A percentile compares a stretch with the other conserved stretches of the same genome.
Evolutionary conservation across 2,113 vertebrate genomes (phyloP).

Genomic region (Trematomus loennbergii): DNA sequence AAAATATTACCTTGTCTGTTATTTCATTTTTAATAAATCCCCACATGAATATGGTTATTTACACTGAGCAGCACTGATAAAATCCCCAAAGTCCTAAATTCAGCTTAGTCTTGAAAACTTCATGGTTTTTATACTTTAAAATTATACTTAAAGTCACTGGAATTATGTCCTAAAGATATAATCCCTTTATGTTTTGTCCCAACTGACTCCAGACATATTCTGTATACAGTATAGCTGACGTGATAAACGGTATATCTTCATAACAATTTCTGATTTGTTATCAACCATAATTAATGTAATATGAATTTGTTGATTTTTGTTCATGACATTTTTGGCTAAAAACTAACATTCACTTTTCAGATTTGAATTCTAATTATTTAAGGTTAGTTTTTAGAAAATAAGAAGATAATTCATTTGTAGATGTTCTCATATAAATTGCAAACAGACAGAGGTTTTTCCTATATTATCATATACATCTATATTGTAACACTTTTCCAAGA

Average conservation of each 20-base stretch:
- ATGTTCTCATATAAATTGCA: not conserved
- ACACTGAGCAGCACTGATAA: conserved; percentile 11
- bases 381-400: not conserved
- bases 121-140: not conserved
- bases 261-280: not conserved
- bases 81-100: conserved; percentile 26
- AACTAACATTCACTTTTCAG: not conserved
- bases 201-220: not conserved
- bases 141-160: conserved; percentile 2
- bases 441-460: not conserved
- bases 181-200: not conserved
- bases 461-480: not conserved
- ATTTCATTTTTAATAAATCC: conserved; percentile 52
- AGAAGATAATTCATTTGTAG: not conserved
- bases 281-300: not conserved
- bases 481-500: not conserved
- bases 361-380: not conserved
- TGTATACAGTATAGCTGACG: not conserved
- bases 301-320: not conserved
- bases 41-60: conserved; percentile 18
- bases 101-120: conserved; percentile 7
- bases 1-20: conserved; percentile 58
- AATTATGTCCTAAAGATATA: not conserved
- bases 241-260: not conserved
- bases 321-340: not conserved